Conservation (phyloP, 2,888 invertebrate genomes). For the Sphaerophoria taeniata region DNA sequence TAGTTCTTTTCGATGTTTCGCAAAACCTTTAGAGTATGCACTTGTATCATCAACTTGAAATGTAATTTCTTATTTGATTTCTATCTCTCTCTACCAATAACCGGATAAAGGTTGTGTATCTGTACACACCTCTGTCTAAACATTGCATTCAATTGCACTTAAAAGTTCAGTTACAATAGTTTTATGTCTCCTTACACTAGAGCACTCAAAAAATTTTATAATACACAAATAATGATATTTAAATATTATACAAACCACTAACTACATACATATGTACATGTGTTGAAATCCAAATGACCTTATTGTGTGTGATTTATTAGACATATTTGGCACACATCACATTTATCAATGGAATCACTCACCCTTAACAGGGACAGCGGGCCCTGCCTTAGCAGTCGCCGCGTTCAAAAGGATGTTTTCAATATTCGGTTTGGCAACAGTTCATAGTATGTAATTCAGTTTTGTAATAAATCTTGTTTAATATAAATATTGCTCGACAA, state of each 20-base stretch:
- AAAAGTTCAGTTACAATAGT: not conserved
- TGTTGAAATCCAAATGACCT: conserved; percentile 49
- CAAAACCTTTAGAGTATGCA: not conserved
- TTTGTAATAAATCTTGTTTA: conserved; percentile 46
- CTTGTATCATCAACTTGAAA: conserved; percentile 4
- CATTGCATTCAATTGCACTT: conserved; percentile 27
- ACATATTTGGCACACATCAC: conserved; percentile 59
- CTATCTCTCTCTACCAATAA: not conserved
- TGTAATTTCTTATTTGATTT: not conserved
- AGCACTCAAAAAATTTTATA: not conserved
- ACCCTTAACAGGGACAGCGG: not conserved
- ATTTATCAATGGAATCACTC: conserved; percentile 31
- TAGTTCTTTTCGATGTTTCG: conserved; percentile 5
- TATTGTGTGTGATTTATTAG: conserved; percentile 54
- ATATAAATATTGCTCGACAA: not conserved
- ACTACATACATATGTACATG: too few relatives aligned
- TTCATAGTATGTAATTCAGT: conserved; percentile 38
- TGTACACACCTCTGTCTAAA: too few relatives aligned
- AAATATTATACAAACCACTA: conserved; percentile 33
- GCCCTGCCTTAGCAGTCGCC: too few relatives aligned
- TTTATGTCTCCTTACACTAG: too few relatives aligned
- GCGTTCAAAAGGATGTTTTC: conserved; percentile 25
- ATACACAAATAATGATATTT: conserved; percentile 39
- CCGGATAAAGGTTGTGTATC: not conserved
- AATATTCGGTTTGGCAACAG: conserved; percentile 58